Base-by-base conservation (phyloP, 2,888 invertebrate species). In the Notodonta dromedarius region DNA sequence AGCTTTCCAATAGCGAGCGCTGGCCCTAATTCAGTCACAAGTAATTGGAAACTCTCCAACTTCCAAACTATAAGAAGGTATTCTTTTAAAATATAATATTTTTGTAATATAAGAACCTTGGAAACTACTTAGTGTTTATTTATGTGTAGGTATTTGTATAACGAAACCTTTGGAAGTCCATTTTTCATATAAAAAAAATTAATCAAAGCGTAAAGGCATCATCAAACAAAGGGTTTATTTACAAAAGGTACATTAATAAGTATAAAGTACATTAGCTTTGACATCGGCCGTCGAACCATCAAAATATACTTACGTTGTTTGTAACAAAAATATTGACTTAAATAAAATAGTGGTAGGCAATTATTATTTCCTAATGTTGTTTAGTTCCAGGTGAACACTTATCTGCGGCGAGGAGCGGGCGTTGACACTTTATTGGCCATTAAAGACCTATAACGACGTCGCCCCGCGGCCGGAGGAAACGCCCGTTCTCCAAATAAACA, bases 341-440 rank as follows among this genome's bases (percentile, higher is more conserved):
- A 52, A 52, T 11, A 51, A 51, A 32, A 64, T 64, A 62, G 60
- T 67, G 46, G 42, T 42, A 0, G 56, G 65, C 67, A 35, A 65
- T 67, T 68, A 56, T 57, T 63, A 57, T 60, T 60, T 58, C 51
- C 61, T 60, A 59, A 56, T 67, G 52, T 52, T 58, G 58, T 64
- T 51, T 60, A 77, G 74, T 76, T 84, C 82, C 89, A 89, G 89
- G 90, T 86, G 77, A 82, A 84, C 84, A 84, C 84, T 85, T 88
- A 87, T 86, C 87, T 85, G 80, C 69, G 78, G 77, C 76, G 70
- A 77, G 78, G 80, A 83, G 79, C 82, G 82, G 80, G 84, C 86
- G 90, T 83, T 88, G 91, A 89, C 90, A 88, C 85, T 90, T 91
- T 90, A 91, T 91, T 90, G 90, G 87, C 87, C 87, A 90, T 91